Conservation (phyloP, 2,113 vertebrate species). For the Eublepharis macularius region DNA sequence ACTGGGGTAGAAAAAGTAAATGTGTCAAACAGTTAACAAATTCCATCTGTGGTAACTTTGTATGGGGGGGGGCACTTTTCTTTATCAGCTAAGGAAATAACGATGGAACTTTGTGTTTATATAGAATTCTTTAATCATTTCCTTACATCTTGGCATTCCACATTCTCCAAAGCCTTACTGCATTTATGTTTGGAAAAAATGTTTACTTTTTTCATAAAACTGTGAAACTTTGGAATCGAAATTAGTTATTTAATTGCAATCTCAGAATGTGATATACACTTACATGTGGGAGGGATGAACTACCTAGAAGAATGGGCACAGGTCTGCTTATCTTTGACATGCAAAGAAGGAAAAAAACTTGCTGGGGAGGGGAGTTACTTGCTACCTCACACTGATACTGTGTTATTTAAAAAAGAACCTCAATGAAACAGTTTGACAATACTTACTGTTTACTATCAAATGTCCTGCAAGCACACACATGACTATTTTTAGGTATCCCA, state of each 20-base stretch:
- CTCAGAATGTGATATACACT: neutral
- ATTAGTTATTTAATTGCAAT: neutral
- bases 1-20: too few species aligned
- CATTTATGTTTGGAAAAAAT: neutral
- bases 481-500: too few species aligned
- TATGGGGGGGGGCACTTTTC: constrained; percentile 4
- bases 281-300: constrained; percentile 12
- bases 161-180: neutral
- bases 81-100: neutral
- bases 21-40: neutral
- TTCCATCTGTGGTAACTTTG: neutral
- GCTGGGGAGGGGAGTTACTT: too few species aligned
- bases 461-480: too few species aligned
- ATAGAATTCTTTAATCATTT: neutral
- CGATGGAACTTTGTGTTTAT: neutral
- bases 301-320: neutral
- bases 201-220: neutral
- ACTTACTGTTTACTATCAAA: too few species aligned
- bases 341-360: too few species aligned
- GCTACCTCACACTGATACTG: too few species aligned
- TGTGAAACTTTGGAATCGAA: neutral
- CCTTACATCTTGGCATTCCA: neutral
- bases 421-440: too few species aligned
- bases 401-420: too few species aligned
- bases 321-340: neutral